Evolutionary conservation across 2,888 invertebrate genomes (phyloP), one percentile per base, ranked within the genome.

Genomic region (Lasioglossum pauxillum): DNA sequence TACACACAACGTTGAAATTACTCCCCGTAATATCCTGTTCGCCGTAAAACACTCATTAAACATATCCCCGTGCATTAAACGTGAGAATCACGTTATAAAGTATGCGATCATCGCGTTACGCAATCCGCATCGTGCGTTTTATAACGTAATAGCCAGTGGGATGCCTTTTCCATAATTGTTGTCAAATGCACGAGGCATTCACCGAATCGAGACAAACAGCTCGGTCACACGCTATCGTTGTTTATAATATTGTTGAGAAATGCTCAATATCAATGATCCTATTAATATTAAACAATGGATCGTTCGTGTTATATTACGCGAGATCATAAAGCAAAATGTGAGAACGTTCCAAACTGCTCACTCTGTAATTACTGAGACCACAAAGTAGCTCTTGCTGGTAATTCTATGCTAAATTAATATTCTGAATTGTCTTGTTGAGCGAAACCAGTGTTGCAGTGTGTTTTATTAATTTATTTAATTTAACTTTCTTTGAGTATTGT

Each of bases 11-110:
- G 72, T 49, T 38, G 53, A 23, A 72, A 78, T 72, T 75, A 46
- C n/a, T 60, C 67, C 12, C n/a, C 35, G 49, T 38, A 78, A 57
- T 53, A 19, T 71, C 71, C 27, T 12, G 27, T 38, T 78, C 46
- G 38, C 19, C 71, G 27, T 27, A 27, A 27, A 78, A 78, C 27
- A 19, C n/a, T 46, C 38, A n/a, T 75, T 83, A 73, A 76, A 49
- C 31, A 27, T 71, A 46, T 72, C 10, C 44, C 73, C 46, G 14
- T 67, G 44, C 23, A 64, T 69, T 44, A 71, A 80, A 83, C 83
- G 85, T 83, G 84, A 84, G 86, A 84, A 86, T 64, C 41, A 16
- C 57, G 19, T n/a, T 35, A 38, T 23, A 71, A 23, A 60, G 72
- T 23, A 69, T 80, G 67, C 44, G 49, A 81, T 80, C 80, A 77